phyloP scores from a whole-genome alignment of 2,888 invertebrate genomes.

The Anodontia alba region DNA sequence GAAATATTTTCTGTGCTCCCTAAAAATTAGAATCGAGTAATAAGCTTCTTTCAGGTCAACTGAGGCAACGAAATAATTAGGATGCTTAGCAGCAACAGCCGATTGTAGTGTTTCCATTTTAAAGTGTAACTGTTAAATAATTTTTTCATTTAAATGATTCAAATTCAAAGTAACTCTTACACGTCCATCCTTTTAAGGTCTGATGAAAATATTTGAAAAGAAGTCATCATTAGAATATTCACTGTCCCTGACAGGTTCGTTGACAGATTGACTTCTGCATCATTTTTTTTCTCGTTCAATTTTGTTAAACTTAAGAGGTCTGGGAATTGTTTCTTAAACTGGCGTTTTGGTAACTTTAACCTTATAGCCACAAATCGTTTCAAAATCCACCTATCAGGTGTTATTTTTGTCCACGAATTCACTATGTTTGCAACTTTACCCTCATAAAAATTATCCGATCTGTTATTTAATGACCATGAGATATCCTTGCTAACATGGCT shows the following conservation, averaged over 20 bases:
- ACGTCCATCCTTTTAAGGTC: conserved; percentile 21
- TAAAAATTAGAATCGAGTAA: conserved; percentile 18
- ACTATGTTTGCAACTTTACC: neutral
- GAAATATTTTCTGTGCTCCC: conserved; percentile 13
- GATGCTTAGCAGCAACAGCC: neutral
- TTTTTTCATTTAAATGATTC: neutral
- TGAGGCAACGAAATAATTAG: conserved; percentile 25
- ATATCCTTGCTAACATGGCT: neutral
- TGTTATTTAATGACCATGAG: conserved; percentile 5
- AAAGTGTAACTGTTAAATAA: neutral
- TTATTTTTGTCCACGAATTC: neutral
- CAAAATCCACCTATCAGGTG: conserved; percentile 14
- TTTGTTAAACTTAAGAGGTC: neutral
- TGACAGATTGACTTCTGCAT: neutral
- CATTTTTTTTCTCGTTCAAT: neutral
- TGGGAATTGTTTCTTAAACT: neutral
- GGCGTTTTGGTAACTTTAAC: neutral
- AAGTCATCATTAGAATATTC: neutral
- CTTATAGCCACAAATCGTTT: conserved; percentile 2
- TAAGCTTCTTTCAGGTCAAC: conserved; percentile 17
- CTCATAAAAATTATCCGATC: neutral
- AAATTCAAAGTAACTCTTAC: conserved; percentile 30
- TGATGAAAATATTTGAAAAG: conserved; percentile 32
- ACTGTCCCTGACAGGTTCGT: conserved; percentile 13
- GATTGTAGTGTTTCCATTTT: conserved; percentile 31